Conservation (phyloP, 2,888 invertebrate species). For the Coenonympha glycerion region DNA sequence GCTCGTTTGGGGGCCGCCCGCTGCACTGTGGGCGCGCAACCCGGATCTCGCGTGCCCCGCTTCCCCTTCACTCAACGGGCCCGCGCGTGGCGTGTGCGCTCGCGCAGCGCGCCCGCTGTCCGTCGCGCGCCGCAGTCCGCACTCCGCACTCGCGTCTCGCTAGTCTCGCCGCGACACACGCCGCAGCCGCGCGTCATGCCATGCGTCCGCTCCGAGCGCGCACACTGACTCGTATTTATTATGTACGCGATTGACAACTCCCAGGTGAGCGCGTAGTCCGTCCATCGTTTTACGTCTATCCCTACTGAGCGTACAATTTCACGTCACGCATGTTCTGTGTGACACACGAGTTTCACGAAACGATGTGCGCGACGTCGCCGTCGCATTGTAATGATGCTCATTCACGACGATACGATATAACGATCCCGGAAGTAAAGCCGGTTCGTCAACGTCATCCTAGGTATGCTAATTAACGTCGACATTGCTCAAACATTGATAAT, state of each 20-base stretch:
- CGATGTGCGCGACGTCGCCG: constrained; percentile 43
- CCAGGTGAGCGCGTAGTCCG: constrained; percentile 64
- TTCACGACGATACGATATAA: constrained; percentile 61
- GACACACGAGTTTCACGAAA: constrained; percentile 40
- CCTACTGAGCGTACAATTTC: constrained; percentile 22
- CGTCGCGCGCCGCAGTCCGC: constrained; percentile 48
- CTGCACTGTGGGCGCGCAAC: constrained; percentile 69
- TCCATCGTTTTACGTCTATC: constrained; percentile 20
- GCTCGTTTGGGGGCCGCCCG: constrained; percentile 61
- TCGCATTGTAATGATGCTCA: constrained; percentile 61
- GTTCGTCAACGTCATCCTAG: constrained; percentile 66
- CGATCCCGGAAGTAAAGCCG: constrained; percentile 72
- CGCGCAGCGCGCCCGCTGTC: constrained; percentile 40
- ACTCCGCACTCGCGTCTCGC: constrained; percentile 43
- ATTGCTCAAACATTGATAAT: constrained; percentile 47
- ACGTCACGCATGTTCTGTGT: constrained; percentile 34
- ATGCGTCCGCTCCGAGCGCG: constrained; percentile 46
- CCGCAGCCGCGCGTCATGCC: constrained; percentile 45
- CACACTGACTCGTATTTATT: constrained; percentile 55
- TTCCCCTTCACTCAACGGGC: constrained; percentile 69
- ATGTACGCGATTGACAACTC: constrained; percentile 71
- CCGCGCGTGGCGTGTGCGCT: constrained; percentile 48
- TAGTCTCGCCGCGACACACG: constrained; percentile 65
- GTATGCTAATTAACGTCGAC: constrained; percentile 65
- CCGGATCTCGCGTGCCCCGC: constrained; percentile 73